Evolutionary conservation across 2,113 vertebrate species (phyloP), one percentile per base, ranked within the genome.

Genomic region (Megalops atlanticus): DNA sequence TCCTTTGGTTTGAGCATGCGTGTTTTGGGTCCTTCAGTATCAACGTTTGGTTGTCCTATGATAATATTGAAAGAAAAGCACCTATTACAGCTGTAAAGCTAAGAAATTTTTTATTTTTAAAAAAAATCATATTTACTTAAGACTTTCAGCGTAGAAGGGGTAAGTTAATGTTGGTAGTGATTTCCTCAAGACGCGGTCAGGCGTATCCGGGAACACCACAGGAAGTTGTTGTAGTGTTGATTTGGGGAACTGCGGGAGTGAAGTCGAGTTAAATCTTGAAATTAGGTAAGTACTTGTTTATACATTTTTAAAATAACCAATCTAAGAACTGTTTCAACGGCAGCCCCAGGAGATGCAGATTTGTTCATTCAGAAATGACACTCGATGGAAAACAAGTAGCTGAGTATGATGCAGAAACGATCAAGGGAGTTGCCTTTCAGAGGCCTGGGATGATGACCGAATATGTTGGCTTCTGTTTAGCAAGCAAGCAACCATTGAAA

Each of bases 381-480:
- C 24, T 27, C 21, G 41, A 1, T 31, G 45, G 45, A 43, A 43
- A 40, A 64, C 10, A n/a, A 43, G 11, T 6, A 27, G 40, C 74
- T 52, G 35, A 74, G 69, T 33, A 38, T 27, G 72, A 3, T 41
- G 10, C 3, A 41, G n/a, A 27, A 27, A n/a, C 33, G 41, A 40
- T 27, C 15, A 76, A 49, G 74, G 74, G 74, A 76, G 74, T 47
- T 52, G 74, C 74, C 74, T 43, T 45, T 41, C 15, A 15, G 41
- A 49, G 74, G 74, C 41, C 74, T 31, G 45, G 3, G 31, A 21
- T 73, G 70, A 39, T 38, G 70, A 10, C 70, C 21, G 70, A 40
- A 76, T 11, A 89, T 64, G 58, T 64, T 5, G 31, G 31, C 24
- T n/a, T n/a, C n/a, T n/a, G n/a, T n/a, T n/a, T n/a, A n/a, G n/a